These are phyloP conservation scores for Erebia palarica DNA, from an alignment of 2,888 invertebrate species.

Conservation along the genomic window DNA sequence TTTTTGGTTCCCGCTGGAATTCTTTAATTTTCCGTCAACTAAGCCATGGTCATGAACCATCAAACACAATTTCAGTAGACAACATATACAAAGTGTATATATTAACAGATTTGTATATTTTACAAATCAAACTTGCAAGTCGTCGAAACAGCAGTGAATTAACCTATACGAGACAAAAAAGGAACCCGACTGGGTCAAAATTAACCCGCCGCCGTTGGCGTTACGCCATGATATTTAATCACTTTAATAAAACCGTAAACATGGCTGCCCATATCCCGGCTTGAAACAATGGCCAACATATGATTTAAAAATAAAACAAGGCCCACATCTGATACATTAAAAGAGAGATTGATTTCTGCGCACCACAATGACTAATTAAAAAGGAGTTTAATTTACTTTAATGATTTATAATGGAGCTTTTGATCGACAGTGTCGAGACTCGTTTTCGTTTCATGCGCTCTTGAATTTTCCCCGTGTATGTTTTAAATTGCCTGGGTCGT, in stretches of 20 bases:
- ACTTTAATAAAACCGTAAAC: constrained; percentile 49
- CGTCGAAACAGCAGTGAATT: constrained; percentile 9
- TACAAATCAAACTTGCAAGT: constrained; percentile 1
- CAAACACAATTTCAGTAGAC: too few species aligned
- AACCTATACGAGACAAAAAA: constrained; percentile 32
- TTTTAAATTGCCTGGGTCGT: neutral
- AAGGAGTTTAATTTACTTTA: constrained; percentile 41
- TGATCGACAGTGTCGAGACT: neutral
- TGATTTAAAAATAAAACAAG: constrained; percentile 45
- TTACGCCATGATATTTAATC: constrained; percentile 52
- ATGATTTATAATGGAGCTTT: constrained; percentile 43
- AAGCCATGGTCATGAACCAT: too few species aligned
- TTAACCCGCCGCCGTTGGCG: constrained; percentile 44
- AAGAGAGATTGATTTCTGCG: constrained; percentile 33
- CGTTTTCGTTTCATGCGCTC: neutral
- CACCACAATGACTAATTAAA: constrained; percentile 51
- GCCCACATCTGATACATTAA: constrained; percentile 38
- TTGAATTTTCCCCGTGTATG: neutral
- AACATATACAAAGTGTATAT: too few species aligned
- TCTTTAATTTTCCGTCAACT: too few species aligned
- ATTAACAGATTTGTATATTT: too few species aligned
- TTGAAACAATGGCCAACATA: constrained; percentile 46
- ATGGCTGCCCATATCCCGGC: constrained; percentile 36
- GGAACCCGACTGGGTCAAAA: constrained; percentile 43
- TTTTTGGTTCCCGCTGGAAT: too few species aligned